Evolutionary conservation across 1,140 invertebrate species (phyloP).

Genomic region (Sinella curviseta): DNA sequence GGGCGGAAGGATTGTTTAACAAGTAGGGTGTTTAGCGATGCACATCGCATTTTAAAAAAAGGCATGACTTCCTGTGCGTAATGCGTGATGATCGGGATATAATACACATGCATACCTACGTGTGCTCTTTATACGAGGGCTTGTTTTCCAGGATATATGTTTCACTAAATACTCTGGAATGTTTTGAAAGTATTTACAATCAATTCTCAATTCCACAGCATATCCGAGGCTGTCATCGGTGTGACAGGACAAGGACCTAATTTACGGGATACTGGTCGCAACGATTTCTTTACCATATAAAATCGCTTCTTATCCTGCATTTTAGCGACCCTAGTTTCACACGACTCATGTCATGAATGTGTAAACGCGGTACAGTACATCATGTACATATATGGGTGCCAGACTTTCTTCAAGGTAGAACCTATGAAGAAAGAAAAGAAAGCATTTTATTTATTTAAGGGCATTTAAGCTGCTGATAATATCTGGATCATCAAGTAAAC

Average conservation of each 20-base stretch:
- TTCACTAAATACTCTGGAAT: too few species aligned
- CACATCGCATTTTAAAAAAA: too few species aligned
- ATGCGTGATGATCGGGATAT: too few species aligned
- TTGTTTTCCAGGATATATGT: too few species aligned
- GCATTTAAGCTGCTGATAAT: neutral
- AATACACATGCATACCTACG: too few species aligned
- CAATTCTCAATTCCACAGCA: constrained; percentile 23
- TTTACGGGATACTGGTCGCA: constrained; percentile 8
- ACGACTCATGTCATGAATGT: constrained; percentile 23
- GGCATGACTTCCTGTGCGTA: too few species aligned
- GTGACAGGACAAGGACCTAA: constrained; percentile 11
- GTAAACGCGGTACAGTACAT: constrained; percentile 24
- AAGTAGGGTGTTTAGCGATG: too few species aligned
- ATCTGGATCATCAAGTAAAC: too few species aligned
- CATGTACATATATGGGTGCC: constrained; percentile 30
- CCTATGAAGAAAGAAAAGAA: constrained; percentile 20
- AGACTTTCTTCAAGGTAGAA: constrained; percentile 4
- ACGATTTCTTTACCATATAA: neutral
- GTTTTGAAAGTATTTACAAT: too few species aligned
- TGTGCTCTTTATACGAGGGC: too few species aligned
- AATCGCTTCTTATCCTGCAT: neutral
- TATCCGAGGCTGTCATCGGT: constrained; percentile 18
- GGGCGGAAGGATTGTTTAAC: too few species aligned
- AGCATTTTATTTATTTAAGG: neutral
- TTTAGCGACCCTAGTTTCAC: neutral